Base-by-base conservation (phyloP, 2,797 vertebrate genomes). In the Phoeniculus purpureus region DNA sequence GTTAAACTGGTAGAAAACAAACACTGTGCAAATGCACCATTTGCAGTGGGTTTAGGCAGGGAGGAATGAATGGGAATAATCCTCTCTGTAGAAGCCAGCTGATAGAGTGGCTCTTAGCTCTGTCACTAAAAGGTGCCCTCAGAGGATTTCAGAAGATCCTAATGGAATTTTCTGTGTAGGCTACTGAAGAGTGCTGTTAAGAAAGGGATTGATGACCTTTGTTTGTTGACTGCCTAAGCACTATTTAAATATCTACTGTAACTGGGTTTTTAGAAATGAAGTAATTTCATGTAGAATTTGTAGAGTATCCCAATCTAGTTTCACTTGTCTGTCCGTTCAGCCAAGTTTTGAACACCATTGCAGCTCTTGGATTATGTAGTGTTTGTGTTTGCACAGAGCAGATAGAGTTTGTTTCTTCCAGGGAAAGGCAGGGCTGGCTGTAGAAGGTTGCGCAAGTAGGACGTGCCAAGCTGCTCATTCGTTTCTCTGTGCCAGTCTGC, bases 381-480 rank as follows among this genome's bases (percentile, higher is more conserved):
- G 17, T 52, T 80, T 89, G 59, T 89, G 19, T 81, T 65, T 81
- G 79, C 48, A 48, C 59, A 22, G 72, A 83, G 37, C 83, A 88
- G 81, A 58, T 4, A 43, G 9, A 43, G 8, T 68, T 91, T 73
- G 73, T 81, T 93, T 82, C 52, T 72, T 66, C 71, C 70, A 66
- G 70, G 54, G 51, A 83, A 87, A 75, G 47, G 48, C 17, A 37
- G 51, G 64, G 27, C 75, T 87, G 43, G 88, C 87, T 80, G 79
- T 71, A 77, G 72, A 85, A 78, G 58, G 51, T 92, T 93, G 31
- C 84, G 59, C 86, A 91, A 91, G 85, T 32, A 74, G 68, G 80
- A 85, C 37, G 51, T 7, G 22, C 88, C 75, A 65, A 82, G 52
- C 68, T 89, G 81, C 78, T 86, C 61, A 70, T 86, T 61, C 80